A percentile compares a stretch with the other conserved stretches of the same genome.
These are phyloP conservation scores for Tragelaphus imberbis DNA, from an alignment of 2,113 vertebrate genomes.

Conservation along the genomic window DNA sequence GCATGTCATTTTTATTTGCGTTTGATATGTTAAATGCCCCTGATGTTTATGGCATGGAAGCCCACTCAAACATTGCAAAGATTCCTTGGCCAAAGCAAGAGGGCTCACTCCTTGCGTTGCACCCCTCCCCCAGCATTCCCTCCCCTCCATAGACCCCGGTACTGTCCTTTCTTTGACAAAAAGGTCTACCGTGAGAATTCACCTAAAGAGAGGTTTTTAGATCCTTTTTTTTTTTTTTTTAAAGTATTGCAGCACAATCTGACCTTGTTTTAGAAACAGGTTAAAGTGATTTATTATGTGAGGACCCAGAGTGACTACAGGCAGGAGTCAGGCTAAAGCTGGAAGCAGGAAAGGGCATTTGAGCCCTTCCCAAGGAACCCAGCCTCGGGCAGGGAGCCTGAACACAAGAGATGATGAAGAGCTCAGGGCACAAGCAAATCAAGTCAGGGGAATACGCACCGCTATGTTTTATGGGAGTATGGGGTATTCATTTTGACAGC, in stretches of 20 bases:
- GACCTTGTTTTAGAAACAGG: constrained; percentile 73
- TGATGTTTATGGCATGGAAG: constrained; percentile 77
- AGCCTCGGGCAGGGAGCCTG: not conserved
- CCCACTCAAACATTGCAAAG: constrained; percentile 79
- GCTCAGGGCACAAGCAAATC: not conserved
- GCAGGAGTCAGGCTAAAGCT: constrained; percentile 56
- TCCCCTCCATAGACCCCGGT: not conserved
- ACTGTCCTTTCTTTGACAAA: constrained; percentile 55
- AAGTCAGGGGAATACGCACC: constrained; percentile 9
- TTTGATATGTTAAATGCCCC: constrained; percentile 86
- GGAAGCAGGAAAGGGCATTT: constrained; percentile 63
- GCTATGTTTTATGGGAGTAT: not conserved
- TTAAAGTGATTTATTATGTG: constrained; percentile 76
- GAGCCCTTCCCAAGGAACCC: constrained; percentile 41
- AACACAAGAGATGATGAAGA: not conserved
- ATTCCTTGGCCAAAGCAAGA: constrained; percentile 72
- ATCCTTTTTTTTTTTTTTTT: not conserved
- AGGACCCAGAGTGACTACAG: constrained; percentile 56
- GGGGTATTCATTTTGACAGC: constrained; percentile 76
- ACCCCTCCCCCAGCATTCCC: not conserved
- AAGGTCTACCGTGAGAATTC: constrained; percentile 29
- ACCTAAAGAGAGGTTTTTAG: not conserved
- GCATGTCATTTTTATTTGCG: constrained; percentile 81
- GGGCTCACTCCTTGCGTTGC: not conserved
- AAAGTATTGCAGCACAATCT: constrained; percentile 73